These are phyloP conservation scores for Cosmia trapezina DNA, from an alignment of 2,888 invertebrate genomes.

Conservation along the genomic window DNA sequence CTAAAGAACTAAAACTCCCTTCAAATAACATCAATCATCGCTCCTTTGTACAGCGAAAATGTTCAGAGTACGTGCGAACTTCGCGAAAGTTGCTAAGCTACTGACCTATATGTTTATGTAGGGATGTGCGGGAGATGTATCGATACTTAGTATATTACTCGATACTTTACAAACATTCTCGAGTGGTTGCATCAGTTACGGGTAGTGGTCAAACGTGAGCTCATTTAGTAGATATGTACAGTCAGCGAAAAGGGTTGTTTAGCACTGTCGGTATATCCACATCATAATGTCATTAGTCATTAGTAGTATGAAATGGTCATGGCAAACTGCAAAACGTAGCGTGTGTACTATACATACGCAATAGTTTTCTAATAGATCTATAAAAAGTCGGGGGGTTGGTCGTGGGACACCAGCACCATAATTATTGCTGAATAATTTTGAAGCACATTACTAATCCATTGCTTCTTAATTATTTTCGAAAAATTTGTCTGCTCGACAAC, in stretches of 20 bases:
- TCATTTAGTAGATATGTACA: too few species aligned
- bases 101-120: conserved; percentile 91
- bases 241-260: too few species aligned
- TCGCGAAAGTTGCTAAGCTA: conserved; percentile 30
- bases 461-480: too few species aligned
- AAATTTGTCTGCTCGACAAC: too few species aligned
- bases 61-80: conserved; percentile 31
- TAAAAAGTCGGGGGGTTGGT: too few species aligned
- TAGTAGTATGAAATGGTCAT: too few species aligned
- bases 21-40: conserved; percentile 58
- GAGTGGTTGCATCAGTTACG: not conserved
- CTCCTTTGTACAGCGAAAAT: conserved; percentile 38
- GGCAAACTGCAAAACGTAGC: too few species aligned
- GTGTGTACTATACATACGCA: too few species aligned
- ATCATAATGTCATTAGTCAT: not conserved
- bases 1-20: conserved; percentile 35
- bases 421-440: too few species aligned
- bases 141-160: conserved; percentile 16
- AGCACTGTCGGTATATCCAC: not conserved
- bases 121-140: not conserved
- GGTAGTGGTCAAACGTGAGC: not conserved
- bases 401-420: too few species aligned
- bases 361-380: too few species aligned
- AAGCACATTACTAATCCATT: too few species aligned
- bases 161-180: not conserved